phyloP scores from a whole-genome alignment of 2,888 invertebrate genomes.

The Epirrhoe alternata region DNA sequence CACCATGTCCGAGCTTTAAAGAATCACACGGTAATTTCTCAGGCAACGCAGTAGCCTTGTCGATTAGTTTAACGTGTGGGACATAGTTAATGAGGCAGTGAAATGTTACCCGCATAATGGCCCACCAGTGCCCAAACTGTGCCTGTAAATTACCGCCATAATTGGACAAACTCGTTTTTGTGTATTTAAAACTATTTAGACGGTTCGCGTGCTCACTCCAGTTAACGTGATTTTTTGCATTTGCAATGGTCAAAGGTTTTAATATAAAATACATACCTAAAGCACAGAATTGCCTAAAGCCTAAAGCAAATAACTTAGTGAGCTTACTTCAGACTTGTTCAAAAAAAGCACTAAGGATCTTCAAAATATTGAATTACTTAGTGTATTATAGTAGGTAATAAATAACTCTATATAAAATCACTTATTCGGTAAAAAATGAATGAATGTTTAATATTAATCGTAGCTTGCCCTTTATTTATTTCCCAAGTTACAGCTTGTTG shows the following conservation, averaged over 20 bases:
- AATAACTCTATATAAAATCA: slow-evolving; percentile 32
- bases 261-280: background rate
- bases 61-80: slow-evolving; percentile 66
- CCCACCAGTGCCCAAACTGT: slow-evolving; percentile 44
- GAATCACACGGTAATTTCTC: slow-evolving; percentile 38
- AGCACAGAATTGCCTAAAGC: background rate
- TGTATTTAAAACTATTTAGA: slow-evolving; percentile 44
- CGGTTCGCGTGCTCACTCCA: slow-evolving; percentile 28
- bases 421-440: slow-evolving; percentile 46
- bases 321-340: background rate
- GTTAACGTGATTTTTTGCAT: slow-evolving; percentile 1
- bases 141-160: slow-evolving; percentile 46
- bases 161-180: slow-evolving; percentile 46
- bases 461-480: slow-evolving; percentile 74
- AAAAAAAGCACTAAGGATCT: background rate
- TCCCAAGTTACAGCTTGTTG: slow-evolving; percentile 81
- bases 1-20: slow-evolving; percentile 18
- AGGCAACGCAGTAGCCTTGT: slow-evolving; percentile 55
- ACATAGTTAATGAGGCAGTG: slow-evolving; percentile 69
- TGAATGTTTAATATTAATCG: slow-evolving; percentile 74
- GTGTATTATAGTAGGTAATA: background rate
- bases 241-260: background rate
- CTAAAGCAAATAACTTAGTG: background rate
- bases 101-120: slow-evolving; percentile 57
- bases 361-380: background rate